A percentile compares a stretch with the other conserved stretches of the same genome.
These are phyloP conservation scores for Synanthedon myopaeformis DNA, from an alignment of 2,888 invertebrate genomes.

Conservation along the genomic window DNA sequence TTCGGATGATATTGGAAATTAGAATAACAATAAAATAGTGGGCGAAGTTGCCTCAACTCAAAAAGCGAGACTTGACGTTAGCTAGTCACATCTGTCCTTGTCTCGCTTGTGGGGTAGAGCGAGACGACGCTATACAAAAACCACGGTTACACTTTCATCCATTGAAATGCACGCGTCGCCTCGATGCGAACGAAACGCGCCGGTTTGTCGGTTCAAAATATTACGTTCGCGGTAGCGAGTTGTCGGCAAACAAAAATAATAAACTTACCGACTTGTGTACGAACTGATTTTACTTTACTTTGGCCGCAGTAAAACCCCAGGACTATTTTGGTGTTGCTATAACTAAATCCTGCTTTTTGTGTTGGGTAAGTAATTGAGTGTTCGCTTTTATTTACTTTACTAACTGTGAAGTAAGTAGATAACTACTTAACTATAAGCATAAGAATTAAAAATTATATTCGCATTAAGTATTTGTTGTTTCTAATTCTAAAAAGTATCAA, in stretches of 20 bases:
- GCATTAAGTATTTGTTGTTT: no score
- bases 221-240: neutral
- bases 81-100: slow-evolving; percentile 29
- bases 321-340: no score
- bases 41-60: slow-evolving; percentile 52
- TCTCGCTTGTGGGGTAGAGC: slow-evolving; percentile 31
- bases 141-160: slow-evolving; percentile 67
- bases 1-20: slow-evolving; percentile 23
- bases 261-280: slow-evolving; percentile 31
- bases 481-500: no score
- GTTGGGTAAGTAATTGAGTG: slow-evolving; percentile 1
- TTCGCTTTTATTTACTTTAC: slow-evolving; percentile 2
- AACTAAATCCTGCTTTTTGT: no score
- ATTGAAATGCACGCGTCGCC: slow-evolving; percentile 66
- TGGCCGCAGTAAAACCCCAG: neutral
- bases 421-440: neutral
- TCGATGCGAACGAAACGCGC: slow-evolving; percentile 50
- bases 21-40: slow-evolving; percentile 55
- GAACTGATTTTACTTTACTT: neutral
- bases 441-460: slow-evolving; percentile 14
- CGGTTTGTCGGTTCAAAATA: slow-evolving; percentile 40
- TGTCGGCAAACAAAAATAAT: slow-evolving; percentile 16
- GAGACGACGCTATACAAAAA: slow-evolving; percentile 66
- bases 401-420: neutral
- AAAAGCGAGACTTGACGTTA: slow-evolving; percentile 40